phyloP scores from a whole-genome alignment of 2,797 vertebrate genomes.

The Lutjanus argentimaculatus region DNA sequence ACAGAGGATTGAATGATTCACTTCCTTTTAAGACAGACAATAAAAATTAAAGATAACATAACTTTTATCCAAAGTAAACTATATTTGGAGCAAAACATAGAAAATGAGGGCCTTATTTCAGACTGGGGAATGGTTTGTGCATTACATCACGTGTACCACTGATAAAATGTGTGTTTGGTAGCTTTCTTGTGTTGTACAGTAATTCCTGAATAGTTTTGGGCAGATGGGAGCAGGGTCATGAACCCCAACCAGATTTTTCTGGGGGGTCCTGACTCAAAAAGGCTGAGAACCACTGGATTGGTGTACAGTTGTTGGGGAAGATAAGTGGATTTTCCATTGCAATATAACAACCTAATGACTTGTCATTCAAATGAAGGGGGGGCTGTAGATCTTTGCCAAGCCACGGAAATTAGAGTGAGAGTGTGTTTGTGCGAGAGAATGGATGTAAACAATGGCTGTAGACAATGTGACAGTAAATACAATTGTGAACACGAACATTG shows the following conservation, averaged over 20 bases:
- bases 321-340: constrained; percentile 42
- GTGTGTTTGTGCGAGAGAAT: constrained; percentile 16
- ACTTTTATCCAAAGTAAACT: background rate
- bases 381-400: constrained; percentile 11
- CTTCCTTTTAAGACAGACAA: constrained; percentile 8
- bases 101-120: constrained; percentile 1
- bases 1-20: constrained; percentile 14
- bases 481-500: background rate
- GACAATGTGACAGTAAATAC: constrained; percentile 22
- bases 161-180: no score
- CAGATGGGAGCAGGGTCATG: no score
- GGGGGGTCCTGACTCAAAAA: no score
- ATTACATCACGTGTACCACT: no score
- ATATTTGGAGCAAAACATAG: background rate
- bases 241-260: no score
- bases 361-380: constrained; percentile 33
- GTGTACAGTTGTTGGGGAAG: constrained; percentile 8
- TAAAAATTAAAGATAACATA: constrained; percentile 12
- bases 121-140: no score
- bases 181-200: no score
- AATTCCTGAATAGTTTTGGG: no score
- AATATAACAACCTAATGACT: constrained; percentile 50
- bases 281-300: no score
- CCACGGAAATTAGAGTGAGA: constrained; percentile 10
- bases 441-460: constrained; percentile 28